phyloP scores from a whole-genome alignment of 2,797 vertebrate genomes.

The Euphonia xanthogaster region DNA sequence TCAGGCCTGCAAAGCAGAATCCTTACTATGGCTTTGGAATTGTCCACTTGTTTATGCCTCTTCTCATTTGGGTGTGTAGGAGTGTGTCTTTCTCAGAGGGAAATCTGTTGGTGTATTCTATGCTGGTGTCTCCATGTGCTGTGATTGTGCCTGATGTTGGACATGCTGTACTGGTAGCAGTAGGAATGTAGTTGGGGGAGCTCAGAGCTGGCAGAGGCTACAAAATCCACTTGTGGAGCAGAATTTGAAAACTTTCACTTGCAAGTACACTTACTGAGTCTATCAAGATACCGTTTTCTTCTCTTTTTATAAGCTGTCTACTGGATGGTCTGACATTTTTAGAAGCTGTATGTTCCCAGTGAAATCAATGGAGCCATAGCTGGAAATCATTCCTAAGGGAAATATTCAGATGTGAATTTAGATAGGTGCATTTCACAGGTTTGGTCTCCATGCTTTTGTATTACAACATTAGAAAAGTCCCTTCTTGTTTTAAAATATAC shows the following conservation, averaged over 20 bases:
- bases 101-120: background rate
- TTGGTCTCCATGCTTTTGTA: background rate
- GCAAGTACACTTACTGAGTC: background rate
- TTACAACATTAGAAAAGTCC: background rate
- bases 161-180: background rate
- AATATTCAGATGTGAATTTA: background rate
- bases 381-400: background rate
- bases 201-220: background rate
- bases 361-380: background rate
- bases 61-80: background rate
- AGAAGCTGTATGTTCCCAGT: constrained; percentile 6
- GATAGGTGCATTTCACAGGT: background rate
- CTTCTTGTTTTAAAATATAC: background rate
- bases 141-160: background rate
- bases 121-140: background rate
- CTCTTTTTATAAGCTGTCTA: background rate
- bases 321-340: constrained; percentile 1
- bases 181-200: background rate
- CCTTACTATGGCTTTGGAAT: background rate
- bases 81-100: background rate
- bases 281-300: background rate
- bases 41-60: background rate
- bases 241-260: background rate
- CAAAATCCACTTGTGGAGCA: background rate
- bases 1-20: background rate